Evolutionary conservation across 2,113 vertebrate species (phyloP).

Genomic region (Sebastes fasciatus): DNA sequence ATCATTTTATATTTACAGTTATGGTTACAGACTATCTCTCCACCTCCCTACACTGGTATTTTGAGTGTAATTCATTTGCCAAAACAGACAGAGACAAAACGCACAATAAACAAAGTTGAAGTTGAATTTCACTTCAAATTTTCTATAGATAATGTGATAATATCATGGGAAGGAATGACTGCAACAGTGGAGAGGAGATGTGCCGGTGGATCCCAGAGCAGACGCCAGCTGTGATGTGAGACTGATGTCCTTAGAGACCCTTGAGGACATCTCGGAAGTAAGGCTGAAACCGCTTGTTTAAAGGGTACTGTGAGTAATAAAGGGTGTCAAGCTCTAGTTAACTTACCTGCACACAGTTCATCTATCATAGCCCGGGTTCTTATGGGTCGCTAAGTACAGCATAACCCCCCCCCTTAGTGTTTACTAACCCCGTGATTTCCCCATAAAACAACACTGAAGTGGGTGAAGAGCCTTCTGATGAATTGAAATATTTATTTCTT

Average conservation of each 20-base stretch:
- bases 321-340: neutral
- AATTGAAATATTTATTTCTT: constrained; percentile 69
- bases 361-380: neutral
- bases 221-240: constrained; percentile 60
- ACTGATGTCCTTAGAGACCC: neutral
- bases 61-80: no score
- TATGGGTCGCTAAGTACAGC: neutral
- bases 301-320: constrained; percentile 1
- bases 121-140: no score
- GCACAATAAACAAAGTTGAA: no score
- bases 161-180: constrained; percentile 63
- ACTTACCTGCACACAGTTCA: neutral
- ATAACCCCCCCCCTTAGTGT: neutral
- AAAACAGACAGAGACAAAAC: no score
- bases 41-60: no score
- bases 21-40: no score
- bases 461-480: neutral
- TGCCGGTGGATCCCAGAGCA: constrained; percentile 46
- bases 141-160: no score
- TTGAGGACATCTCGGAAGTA: neutral
- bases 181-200: constrained; percentile 55
- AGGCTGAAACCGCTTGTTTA: neutral
- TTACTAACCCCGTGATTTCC: neutral
- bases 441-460: constrained; percentile 14
- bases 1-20: no score